phyloP scores from a whole-genome alignment of 2,888 invertebrate genomes.

The Ferrisia virgata region DNA sequence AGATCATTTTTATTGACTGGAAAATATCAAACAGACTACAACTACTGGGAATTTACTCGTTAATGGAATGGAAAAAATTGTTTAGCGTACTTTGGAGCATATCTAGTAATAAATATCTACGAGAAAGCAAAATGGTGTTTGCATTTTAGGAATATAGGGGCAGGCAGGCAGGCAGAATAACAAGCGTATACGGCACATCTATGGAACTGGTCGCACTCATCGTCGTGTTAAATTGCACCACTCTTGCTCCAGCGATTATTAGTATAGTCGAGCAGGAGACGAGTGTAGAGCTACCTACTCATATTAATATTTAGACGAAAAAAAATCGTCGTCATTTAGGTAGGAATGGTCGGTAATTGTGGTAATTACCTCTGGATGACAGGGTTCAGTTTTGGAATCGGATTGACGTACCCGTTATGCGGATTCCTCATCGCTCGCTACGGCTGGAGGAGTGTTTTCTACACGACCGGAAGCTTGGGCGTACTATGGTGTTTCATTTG shows the following conservation, averaged over 20 bases:
- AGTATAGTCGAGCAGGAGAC: not conserved
- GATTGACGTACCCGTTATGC: constrained; percentile 67
- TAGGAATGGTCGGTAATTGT: constrained; percentile 46
- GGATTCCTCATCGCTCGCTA: constrained; percentile 67
- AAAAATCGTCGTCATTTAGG: constrained; percentile 30
- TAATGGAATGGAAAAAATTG: not conserved
- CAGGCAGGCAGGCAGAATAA: not conserved
- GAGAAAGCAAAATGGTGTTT: constrained; percentile 28
- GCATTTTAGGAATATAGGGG: constrained; percentile 17
- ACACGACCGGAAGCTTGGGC: constrained; percentile 66
- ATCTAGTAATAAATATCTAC: constrained; percentile 11
- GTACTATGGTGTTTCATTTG: constrained; percentile 66
- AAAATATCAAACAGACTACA: not conserved
- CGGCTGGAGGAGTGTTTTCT: constrained; percentile 68
- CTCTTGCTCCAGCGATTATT: not conserved
- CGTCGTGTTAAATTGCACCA: not conserved
- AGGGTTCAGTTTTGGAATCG: constrained; percentile 72
- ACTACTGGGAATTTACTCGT: constrained; percentile 26
- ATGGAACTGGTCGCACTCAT: not conserved
- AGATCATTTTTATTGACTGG: not conserved
- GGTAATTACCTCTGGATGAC: constrained; percentile 49
- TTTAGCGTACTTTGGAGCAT: not conserved
- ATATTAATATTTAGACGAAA: not conserved
- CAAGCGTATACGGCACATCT: not conserved
- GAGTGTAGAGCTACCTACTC: not conserved